These are phyloP conservation scores for Sebastes steindachneri DNA, from an alignment of 2,797 vertebrate species.

Conservation along the genomic window DNA sequence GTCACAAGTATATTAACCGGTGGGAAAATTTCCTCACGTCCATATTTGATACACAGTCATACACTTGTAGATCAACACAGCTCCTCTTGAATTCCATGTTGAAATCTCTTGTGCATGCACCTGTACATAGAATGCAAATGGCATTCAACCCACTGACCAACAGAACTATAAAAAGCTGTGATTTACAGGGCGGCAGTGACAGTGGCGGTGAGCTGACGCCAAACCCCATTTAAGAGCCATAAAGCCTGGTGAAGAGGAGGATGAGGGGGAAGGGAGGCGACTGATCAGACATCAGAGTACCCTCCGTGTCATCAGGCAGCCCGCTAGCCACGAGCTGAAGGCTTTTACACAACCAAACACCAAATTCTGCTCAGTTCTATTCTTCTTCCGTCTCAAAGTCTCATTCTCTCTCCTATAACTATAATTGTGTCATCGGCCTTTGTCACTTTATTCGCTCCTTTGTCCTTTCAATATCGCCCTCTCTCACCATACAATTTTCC, in stretches of 20 bases:
- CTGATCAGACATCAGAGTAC: background rate
- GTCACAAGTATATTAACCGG: too few species aligned
- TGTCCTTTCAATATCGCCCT: background rate
- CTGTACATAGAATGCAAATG: background rate
- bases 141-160: background rate
- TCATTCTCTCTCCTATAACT: background rate
- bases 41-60: background rate
- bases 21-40: too few species aligned
- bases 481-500: constrained; percentile 14
- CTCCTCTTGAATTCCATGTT: background rate
- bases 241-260: background rate
- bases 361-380: background rate
- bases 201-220: background rate
- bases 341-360: background rate
- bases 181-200: background rate
- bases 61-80: background rate
- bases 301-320: background rate
- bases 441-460: background rate
- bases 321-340: background rate
- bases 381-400: background rate
- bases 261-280: background rate
- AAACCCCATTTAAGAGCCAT: constrained; percentile 20
- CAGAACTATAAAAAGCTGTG: background rate
- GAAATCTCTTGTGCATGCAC: background rate
- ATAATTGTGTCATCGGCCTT: background rate